Conservation (phyloP, 2,113 vertebrate species). For the Nestor notabilis region DNA sequence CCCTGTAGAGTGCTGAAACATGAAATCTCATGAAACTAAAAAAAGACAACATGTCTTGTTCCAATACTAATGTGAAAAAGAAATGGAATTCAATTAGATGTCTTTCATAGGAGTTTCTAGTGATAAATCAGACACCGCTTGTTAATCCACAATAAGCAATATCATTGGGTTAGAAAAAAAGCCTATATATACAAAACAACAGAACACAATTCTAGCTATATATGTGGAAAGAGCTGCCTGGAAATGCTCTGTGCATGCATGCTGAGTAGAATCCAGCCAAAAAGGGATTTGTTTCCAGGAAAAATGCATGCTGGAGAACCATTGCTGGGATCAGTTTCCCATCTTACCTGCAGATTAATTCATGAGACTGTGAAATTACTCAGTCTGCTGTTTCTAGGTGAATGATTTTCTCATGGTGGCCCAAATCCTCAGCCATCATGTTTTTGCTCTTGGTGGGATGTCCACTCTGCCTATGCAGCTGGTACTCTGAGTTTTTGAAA, state of each 20-base stretch:
- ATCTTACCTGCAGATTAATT: background rate
- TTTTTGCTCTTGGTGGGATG: background rate
- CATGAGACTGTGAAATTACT: background rate
- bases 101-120: background rate
- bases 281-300: background rate
- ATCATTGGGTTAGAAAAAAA: background rate
- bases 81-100: background rate
- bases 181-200: background rate
- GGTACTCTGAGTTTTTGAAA: background rate
- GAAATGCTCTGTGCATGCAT: background rate
- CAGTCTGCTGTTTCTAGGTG: background rate
- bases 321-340: background rate
- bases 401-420: background rate
- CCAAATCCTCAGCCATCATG: fast-evolving
- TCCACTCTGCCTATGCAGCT: background rate
- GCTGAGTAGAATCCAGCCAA: background rate
- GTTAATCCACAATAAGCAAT: background rate
- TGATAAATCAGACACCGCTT: background rate
- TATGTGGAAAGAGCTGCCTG: background rate
- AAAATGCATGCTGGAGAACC: background rate
- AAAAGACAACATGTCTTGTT: background rate
- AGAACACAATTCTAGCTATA: background rate
- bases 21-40: background rate
- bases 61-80: background rate
- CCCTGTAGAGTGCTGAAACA: background rate